Base-by-base conservation (phyloP, 2,797 vertebrate species). In the Poeciliopsis turneri region DNA sequence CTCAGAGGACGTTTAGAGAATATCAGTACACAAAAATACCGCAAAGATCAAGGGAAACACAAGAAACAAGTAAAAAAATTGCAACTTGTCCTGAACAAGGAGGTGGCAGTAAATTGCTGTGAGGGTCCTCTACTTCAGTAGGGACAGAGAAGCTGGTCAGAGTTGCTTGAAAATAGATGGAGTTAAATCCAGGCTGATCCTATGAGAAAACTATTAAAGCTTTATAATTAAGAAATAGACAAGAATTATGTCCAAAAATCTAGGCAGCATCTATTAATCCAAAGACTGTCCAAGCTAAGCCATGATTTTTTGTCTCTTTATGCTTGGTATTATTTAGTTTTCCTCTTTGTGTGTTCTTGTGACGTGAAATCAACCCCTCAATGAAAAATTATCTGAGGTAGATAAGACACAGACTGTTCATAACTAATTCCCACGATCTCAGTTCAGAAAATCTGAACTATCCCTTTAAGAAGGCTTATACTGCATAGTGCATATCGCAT, bases 401-500 rank as follows among this genome's bases (percentile, higher is more conserved):
- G 23, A 70, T 70, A 45, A 28, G 41, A 46, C 11, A 15, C 13
- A 46, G 6, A 45, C 23, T 70, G 41, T 8, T 8, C 13, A 45
- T 45, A 28, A 9, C 13, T 46, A 70, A 45, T 13, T 12, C 68
- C n/a, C 41, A 70, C 16, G 45, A 46, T 36, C 41, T 70, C 41
- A 70, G 66, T n/a, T 43, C 23, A 70, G 6, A 28, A n/a, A 45
- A 45, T 28, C 39, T 16, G 68, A 45, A 28, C 68, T 70, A 45
- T 46, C 23, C 25, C 43, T 16, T 36, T 46, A 6, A 75, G 70
- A 57, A 41, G 33, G 46, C 76, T 78, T 68, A n/a, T 70, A 66
- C 87, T 87, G 87, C 86, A 87, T 71, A 28, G 16, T 53, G 75
- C 59, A 36, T 73, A 81, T 88, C 79, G 78, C 85, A 82, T 79